Percentiles rank a stretch among this genome's conserved stretches.
Evolutionary conservation across 2,113 vertebrate species (phyloP).

Genomic region (Lipotes vexillifer): DNA sequence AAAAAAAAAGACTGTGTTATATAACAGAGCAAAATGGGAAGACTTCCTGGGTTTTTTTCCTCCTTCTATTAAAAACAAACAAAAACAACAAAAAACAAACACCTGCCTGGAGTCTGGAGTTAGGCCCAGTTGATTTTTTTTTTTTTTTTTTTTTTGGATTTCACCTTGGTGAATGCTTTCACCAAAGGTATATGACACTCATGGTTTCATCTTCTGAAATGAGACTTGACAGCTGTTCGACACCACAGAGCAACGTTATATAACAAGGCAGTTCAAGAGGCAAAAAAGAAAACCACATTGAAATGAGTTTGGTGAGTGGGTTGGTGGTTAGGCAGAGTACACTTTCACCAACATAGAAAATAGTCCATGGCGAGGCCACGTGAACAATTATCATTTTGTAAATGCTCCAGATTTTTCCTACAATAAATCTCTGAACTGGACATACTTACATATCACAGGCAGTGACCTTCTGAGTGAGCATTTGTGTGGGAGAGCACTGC

Average conservation of each 20-base stretch:
- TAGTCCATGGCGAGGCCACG: not conserved
- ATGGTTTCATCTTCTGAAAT: conserved; percentile 25
- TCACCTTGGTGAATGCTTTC: not conserved
- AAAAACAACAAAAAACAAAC: not conserved
- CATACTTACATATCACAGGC: not conserved
- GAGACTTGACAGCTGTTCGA: conserved; percentile 37
- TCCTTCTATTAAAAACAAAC: not conserved
- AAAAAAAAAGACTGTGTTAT: not conserved
- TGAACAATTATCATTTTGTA: not conserved
- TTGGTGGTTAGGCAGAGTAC: not conserved
- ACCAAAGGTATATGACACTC: not conserved
- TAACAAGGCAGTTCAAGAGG: conserved; percentile 53
- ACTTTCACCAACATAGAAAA: not conserved
- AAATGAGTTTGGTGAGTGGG: conserved; percentile 25
- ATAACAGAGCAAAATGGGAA: conserved; percentile 51
- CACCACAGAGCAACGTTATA: conserved; percentile 21
- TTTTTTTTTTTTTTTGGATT: not conserved
- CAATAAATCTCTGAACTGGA: not conserved
- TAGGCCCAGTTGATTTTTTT: not conserved
- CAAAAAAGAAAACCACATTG: conserved; percentile 13
- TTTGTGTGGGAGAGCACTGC: not conserved
- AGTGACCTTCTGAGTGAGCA: conserved; percentile 28
- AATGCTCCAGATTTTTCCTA: not conserved
- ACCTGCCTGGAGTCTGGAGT: not conserved
- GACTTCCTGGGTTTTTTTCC: not conserved